Evolutionary conservation across 2,113 vertebrate genomes (phyloP).

Genomic region (Herpailurus yagouaroundi): DNA sequence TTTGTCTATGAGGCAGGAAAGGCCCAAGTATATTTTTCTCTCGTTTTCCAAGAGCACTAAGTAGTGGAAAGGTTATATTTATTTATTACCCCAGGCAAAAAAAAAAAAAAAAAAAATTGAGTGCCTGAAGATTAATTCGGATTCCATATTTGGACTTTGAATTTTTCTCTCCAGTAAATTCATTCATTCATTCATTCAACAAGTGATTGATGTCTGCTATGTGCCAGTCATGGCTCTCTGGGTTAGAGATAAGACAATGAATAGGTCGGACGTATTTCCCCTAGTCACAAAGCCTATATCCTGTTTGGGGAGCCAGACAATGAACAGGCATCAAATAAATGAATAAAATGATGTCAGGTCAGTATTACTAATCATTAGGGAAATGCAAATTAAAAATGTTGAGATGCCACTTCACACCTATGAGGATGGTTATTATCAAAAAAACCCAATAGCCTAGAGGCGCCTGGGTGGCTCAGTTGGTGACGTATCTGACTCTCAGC

Average conservation of each 20-base stretch:
- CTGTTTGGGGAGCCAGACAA: background rate
- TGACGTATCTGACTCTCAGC: no score
- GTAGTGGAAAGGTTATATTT: background rate
- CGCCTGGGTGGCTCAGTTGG: no score
- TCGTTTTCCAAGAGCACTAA: background rate
- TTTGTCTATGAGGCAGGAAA: background rate
- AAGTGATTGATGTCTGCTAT: background rate
- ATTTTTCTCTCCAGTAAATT: conserved; percentile 7
- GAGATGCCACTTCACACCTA: background rate
- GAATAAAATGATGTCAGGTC: background rate
- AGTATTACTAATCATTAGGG: background rate
- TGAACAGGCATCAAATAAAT: background rate
- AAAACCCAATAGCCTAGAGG: no score
- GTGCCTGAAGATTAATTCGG: background rate
- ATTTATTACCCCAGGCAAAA: background rate
- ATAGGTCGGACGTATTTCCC: background rate
- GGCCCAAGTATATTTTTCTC: background rate
- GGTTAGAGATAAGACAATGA: background rate
- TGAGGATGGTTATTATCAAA: background rate
- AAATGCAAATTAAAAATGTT: background rate
- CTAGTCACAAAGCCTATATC: background rate
- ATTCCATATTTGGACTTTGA: background rate
- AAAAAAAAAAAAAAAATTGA: background rate
- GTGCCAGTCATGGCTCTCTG: background rate
- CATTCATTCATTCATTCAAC: background rate